Evolutionary conservation across 1,140 invertebrate genomes (phyloP).

Genomic region (Euglossa dilemma): DNA sequence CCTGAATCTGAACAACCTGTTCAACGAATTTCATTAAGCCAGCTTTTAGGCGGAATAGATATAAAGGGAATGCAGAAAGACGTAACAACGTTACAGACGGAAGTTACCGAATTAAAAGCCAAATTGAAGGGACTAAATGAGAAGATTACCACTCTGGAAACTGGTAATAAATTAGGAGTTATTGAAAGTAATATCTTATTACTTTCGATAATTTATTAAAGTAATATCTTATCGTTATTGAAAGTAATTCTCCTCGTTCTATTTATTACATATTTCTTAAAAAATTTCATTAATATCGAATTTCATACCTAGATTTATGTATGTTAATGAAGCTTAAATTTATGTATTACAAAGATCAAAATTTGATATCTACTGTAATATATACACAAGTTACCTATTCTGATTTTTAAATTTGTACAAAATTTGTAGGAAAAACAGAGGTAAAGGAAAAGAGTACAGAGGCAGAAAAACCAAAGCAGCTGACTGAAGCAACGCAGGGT

Average conservation of each 20-base stretch:
- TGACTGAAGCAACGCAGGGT: neutral
- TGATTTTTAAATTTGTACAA: neutral
- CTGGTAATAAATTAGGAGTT: neutral
- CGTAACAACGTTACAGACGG: slow-evolving; percentile 44
- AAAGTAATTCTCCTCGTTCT: no score
- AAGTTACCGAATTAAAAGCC: slow-evolving; percentile 50
- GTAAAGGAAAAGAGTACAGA: no score
- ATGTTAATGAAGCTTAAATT: no score
- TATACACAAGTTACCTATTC: neutral
- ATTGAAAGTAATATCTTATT: neutral
- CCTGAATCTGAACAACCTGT: neutral
- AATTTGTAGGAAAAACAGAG: neutral
- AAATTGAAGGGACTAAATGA: slow-evolving; percentile 51
- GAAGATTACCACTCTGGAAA: neutral
- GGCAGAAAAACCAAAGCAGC: neutral
- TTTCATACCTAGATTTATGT: no score
- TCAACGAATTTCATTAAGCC: slow-evolving; percentile 14
- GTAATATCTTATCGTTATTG: no score
- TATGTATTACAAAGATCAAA: no score
- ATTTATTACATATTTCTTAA: no score
- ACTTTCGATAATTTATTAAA: no score
- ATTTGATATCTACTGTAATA: no score
- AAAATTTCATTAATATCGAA: no score
- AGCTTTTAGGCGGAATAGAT: slow-evolving; percentile 34
- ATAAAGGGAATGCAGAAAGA: slow-evolving; percentile 57